Evolutionary conservation across 2,888 invertebrate species (phyloP), one percentile per base, ranked within the genome.

Genomic region (Sepioteuthis lessoniana): DNA sequence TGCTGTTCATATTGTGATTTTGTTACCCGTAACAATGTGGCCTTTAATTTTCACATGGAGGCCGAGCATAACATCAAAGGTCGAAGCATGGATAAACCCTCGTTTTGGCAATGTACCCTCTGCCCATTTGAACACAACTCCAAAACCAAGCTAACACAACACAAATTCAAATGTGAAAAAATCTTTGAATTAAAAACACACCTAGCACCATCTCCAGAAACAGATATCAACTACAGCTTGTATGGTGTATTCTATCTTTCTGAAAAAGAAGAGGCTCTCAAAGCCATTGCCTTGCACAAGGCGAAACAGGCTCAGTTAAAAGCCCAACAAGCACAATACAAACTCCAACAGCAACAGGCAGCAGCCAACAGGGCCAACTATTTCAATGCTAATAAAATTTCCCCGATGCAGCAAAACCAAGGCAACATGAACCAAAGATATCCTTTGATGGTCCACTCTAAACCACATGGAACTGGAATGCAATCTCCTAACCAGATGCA

Each of bases 71-170:
- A 98, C 95, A 98, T 98, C n/a, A 98, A 98, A 96, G 99, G 98
- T 13, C 98, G 98, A 95, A 97, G 99, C 94, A 98, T 99, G 96
- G 98, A 98, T 95, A 98, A 98, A 0, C 98, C 98, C 46, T 98
- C 98, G 0, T 98, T 98, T 97, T 99, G 99, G 97, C 98, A 99
- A 97, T 99, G 99, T 97, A 98, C 98, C 0, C 98, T 98, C 96
- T 99, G 99, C 97, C 98, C 98, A 0, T 99, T 99, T 96, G 99
- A 99, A 97, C 99, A 99, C 96, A 99, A 99, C 96, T 98, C 98
- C 94, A 99, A 99, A 97, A 98, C 98, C 47, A 99, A 99, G 97
- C 97, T 99, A 95, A 98, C 98, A 0, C 98, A 99, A 90, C 99
- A 99, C 97, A 98, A 98, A 95, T 98, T 98, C 94, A 98, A 98